Percentiles rank a stretch among this genome's conserved stretches.
These are phyloP conservation scores for Pseudococcus longispinus DNA, from an alignment of 2,888 invertebrate genomes.

Conservation along the genomic window DNA sequence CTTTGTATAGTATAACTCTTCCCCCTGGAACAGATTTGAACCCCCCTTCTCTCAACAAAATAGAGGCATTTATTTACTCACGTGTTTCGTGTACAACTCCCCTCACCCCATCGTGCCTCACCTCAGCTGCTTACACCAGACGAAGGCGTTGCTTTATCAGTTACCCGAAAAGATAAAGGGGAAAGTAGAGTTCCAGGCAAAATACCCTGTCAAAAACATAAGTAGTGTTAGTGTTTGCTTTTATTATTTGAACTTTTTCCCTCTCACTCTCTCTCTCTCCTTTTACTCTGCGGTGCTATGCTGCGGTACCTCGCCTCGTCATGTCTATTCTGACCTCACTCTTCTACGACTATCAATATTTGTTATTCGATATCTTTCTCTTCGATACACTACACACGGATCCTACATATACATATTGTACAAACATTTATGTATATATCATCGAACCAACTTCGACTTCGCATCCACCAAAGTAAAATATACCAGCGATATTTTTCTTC, in stretches of 20 bases:
- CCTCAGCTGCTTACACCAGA: background rate
- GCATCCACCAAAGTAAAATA: background rate
- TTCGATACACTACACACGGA: background rate
- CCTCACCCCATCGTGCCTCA: too few species aligned
- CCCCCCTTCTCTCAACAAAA: background rate
- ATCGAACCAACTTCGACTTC: background rate
- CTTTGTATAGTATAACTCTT: background rate
- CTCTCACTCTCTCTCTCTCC: constrained; percentile 48
- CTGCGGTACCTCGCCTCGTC: background rate
- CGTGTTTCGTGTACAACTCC: constrained; percentile 8
- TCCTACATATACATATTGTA: background rate
- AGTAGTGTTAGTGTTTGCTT: constrained; percentile 52
- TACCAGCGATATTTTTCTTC: background rate
- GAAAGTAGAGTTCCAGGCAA: constrained; percentile 34
- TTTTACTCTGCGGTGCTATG: background rate
- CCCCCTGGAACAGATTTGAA: background rate
- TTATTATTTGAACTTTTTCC: constrained; percentile 47
- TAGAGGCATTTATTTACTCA: constrained; percentile 38
- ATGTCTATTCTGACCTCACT: background rate
- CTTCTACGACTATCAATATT: constrained; percentile 8
- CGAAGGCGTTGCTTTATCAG: constrained; percentile 28
- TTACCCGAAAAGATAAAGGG: constrained; percentile 23
- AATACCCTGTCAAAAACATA: constrained; percentile 55
- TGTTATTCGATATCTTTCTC: constrained; percentile 33
- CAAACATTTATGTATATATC: background rate